Base-by-base conservation (phyloP, 1,140 invertebrate species). In the Drosophila subobscura region DNA sequence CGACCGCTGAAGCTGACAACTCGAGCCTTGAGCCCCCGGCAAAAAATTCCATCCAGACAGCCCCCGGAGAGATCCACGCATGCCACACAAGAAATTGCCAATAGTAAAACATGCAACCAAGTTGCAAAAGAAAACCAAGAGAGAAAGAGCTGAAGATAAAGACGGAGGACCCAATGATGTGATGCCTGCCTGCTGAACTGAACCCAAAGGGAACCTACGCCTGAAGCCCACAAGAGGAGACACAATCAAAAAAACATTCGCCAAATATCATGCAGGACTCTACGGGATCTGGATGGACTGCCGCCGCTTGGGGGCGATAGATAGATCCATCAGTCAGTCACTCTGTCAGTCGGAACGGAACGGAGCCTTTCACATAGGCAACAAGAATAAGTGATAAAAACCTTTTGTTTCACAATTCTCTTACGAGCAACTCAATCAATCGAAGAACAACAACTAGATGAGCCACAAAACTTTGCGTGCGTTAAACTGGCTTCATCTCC, bases 361-460 rank as follows among this genome's bases (percentile, higher is more conserved):
- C 16, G 64, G 61, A 55, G 44, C 55, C 45, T 55, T 55, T 58
- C 61, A 60, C 40, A 54, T 41, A 70, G 55, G 51, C 53, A 74
- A 81, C 72, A 85, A 86, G 60, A 88, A 86, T 86, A 88, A 88
- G 83, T 88, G 83, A 88, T 79, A 90, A 88, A 89, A 89, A 77
- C 57, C 68, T 78, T 79, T 90, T 76, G 68, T 86, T 86, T 70
- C 46, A 77, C 64, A 77, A 81, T 81, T 81, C 74, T 81, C 79
- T 83, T 56, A 83, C 73, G 78, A 70, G 79, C 71, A 83, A 85
- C 80, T 77, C 53, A 79, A 77, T 79, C 73, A 77, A 80, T 67
- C 56, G 63, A 70, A 40, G 12, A 22, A 33, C 46, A 72, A 22
- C 41, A 23, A 12, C 33, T 37, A 37, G 61, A 72, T 55, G 51